phyloP scores from a whole-genome alignment of 1,140 invertebrate species.

The Drosophila setifemur region DNA sequence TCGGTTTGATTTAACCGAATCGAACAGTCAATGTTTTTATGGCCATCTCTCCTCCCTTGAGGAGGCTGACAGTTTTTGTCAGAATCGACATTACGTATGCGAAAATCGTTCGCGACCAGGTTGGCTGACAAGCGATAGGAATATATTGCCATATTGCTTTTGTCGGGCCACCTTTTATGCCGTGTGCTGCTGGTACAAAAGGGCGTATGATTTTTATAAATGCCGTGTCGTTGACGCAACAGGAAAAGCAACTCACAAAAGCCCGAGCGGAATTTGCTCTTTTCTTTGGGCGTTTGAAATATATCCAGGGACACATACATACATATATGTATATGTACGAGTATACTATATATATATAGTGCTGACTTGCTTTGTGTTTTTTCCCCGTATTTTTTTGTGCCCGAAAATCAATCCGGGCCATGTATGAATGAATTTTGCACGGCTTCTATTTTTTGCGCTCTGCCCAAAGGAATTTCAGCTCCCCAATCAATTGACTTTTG shows the following conservation, averaged over 20 bases:
- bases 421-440: slow-evolving; percentile 71
- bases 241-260: slow-evolving; percentile 68
- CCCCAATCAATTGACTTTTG: slow-evolving; percentile 50
- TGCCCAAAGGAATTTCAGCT: slow-evolving; percentile 54
- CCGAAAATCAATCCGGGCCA: slow-evolving; percentile 60
- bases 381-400: slow-evolving; percentile 41
- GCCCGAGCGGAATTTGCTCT: slow-evolving; percentile 59
- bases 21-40: slow-evolving; percentile 39
- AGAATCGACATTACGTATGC: slow-evolving; percentile 71
- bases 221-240: slow-evolving; percentile 71
- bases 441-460: slow-evolving; percentile 65
- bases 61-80: slow-evolving; percentile 71
- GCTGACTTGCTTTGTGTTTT: slow-evolving; percentile 19
- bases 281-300: slow-evolving; percentile 53
- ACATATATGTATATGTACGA: no score
- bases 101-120: slow-evolving; percentile 44
- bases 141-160: slow-evolving; percentile 59
- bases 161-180: slow-evolving; percentile 22
- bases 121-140: slow-evolving; percentile 63
- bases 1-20: slow-evolving; percentile 8
- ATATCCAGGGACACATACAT: slow-evolving; percentile 5
- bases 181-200: slow-evolving; percentile 72
- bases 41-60: slow-evolving; percentile 7
- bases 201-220: slow-evolving; percentile 80
- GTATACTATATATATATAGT: slow-evolving; percentile 11